Conservation (phyloP, 2,888 invertebrate genomes). For the Melanargia galathea region DNA sequence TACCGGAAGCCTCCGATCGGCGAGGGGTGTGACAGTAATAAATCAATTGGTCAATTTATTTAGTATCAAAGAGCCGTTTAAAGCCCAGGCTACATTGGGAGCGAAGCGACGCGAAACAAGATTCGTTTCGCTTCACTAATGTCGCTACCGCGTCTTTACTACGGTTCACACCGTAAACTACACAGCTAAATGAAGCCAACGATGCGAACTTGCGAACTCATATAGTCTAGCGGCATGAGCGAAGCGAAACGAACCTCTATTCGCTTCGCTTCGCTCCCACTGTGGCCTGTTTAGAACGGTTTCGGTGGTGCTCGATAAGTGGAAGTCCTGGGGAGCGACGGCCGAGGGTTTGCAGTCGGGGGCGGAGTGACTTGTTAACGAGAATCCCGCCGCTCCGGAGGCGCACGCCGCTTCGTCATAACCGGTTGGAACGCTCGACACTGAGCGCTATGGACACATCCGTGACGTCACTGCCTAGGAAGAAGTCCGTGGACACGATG, state of each 20-base stretch:
- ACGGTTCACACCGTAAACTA: too few relatives aligned
- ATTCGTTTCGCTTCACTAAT: too few relatives aligned
- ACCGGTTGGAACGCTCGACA: slow-evolving; percentile 63
- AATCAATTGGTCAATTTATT: slow-evolving; percentile 52
- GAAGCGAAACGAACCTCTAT: too few relatives aligned
- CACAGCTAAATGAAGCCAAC: too few relatives aligned
- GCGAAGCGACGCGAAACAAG: too few relatives aligned
- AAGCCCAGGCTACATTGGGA: too few relatives aligned
- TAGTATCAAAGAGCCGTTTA: slow-evolving; percentile 43
- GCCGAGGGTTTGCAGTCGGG: slow-evolving; percentile 32
- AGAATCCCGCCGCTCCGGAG: slow-evolving; percentile 62
- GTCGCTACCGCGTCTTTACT: too few relatives aligned
- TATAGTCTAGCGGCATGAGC: too few relatives aligned
- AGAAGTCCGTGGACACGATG: slow-evolving; percentile 88
- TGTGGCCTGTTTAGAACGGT: slow-evolving; percentile 48
- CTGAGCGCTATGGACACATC: slow-evolving; percentile 84
- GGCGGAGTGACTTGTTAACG: slow-evolving; percentile 47
- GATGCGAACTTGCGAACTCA: too few relatives aligned
- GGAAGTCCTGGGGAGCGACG: slow-evolving; percentile 63
- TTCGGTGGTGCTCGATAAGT: slow-evolving; percentile 42
- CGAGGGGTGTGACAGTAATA: slow-evolving; percentile 39
- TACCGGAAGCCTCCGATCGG: slow-evolving; percentile 31
- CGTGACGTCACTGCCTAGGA: slow-evolving; percentile 86
- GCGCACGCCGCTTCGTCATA: slow-evolving; percentile 65
- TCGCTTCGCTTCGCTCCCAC: too few relatives aligned